Percentiles rank a stretch among this genome's conserved stretches.
These are phyloP conservation scores for Anseranas semipalmata DNA, from an alignment of 2,113 vertebrate species.

Conservation along the genomic window DNA sequence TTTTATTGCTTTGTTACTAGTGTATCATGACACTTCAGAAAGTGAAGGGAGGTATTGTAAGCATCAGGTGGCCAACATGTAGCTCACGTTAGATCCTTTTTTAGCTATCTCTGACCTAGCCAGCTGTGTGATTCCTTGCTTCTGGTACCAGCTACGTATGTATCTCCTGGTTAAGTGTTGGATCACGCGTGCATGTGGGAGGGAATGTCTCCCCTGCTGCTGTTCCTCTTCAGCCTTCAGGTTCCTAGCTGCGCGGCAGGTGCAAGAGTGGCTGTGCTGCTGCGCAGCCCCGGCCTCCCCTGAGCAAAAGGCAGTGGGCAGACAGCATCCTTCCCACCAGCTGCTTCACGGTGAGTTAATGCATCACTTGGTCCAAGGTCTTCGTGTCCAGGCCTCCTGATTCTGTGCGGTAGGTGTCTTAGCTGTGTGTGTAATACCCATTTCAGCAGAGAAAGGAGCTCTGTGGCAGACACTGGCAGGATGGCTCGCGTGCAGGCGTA, in stretches of 20 bases:
- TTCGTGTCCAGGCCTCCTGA: background rate
- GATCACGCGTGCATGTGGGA: fast-evolving
- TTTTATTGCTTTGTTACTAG: background rate
- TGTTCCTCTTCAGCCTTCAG: background rate
- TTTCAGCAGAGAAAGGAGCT: background rate
- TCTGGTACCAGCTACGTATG: background rate
- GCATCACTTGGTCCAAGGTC: background rate
- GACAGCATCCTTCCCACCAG: background rate
- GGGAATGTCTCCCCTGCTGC: background rate
- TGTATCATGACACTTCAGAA: background rate
- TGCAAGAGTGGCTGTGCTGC: background rate
- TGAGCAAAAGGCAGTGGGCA: background rate
- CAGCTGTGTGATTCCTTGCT: background rate
- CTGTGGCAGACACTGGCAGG: background rate
- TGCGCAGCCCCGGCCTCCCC: background rate
- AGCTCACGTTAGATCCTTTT: background rate
- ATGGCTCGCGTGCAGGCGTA: background rate
- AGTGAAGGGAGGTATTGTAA: background rate
- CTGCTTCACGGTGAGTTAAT: background rate
- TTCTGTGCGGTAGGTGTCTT: background rate
- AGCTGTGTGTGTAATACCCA: background rate
- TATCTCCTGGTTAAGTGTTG: background rate
- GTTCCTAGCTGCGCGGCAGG: too few species aligned
- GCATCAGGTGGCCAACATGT: background rate
- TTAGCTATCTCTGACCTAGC: background rate